These are phyloP conservation scores for Romanogobio albipinnatus DNA, from an alignment of 2,113 vertebrate species.

Conservation along the genomic window DNA sequence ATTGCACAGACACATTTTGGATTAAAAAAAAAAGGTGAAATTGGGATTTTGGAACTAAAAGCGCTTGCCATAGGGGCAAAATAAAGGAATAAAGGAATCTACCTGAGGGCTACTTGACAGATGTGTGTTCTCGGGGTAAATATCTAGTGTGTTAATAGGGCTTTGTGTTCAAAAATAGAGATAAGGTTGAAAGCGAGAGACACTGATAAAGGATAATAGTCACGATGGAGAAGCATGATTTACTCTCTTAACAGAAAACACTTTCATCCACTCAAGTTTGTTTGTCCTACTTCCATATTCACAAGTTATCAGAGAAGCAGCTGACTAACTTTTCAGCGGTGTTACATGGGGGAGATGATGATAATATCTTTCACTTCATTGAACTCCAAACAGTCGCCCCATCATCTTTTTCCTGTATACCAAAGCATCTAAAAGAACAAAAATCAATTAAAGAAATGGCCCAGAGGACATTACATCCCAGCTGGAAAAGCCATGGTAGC, in stretches of 20 bases:
- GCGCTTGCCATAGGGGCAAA: neutral
- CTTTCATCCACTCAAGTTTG: constrained; percentile 27
- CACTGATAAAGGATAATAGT: constrained; percentile 29
- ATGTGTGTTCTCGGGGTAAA: neutral
- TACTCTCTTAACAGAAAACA: constrained; percentile 46
- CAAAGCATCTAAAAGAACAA: neutral
- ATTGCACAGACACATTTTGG: neutral
- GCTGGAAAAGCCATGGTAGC: neutral
- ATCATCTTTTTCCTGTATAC: neutral
- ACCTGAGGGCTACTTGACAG: neutral
- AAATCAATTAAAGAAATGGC: neutral
- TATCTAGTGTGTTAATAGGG: neutral
- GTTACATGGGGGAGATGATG: constrained; percentile 13
- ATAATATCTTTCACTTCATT: constrained; percentile 8
- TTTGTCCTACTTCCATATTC: constrained; percentile 40
- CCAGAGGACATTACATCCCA: neutral
- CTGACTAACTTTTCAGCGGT: constrained; percentile 26
- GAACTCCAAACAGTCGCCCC: constrained; percentile 1
- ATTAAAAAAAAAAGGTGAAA: neutral
- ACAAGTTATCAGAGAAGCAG: constrained; percentile 30
- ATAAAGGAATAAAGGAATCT: neutral
- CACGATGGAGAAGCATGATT: constrained; percentile 48
- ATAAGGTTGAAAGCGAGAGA: constrained; percentile 1
- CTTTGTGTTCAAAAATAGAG: constrained; percentile 8
- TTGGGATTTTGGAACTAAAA: neutral